Conservation (phyloP, 1,140 invertebrate species). For the Drosophila pachea region DNA sequence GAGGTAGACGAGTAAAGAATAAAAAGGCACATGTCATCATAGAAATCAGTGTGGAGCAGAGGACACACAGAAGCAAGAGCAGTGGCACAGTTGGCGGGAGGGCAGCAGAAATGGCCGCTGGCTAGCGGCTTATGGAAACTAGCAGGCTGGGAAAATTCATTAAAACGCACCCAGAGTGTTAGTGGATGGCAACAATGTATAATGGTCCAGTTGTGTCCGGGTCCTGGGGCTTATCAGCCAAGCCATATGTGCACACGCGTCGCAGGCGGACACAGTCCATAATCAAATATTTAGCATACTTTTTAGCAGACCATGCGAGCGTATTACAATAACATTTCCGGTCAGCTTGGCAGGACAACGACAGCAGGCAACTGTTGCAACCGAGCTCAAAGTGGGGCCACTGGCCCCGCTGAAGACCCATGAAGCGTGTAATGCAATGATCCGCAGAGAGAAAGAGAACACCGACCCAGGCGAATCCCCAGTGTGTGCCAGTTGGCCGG, state of each 20-base stretch:
- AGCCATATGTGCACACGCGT: slow-evolving; percentile 62
- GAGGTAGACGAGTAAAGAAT: slow-evolving; percentile 14
- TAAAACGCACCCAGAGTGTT: slow-evolving; percentile 61
- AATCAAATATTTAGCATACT: slow-evolving; percentile 78
- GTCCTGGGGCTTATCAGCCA: slow-evolving; percentile 57
- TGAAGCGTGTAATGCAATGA: slow-evolving; percentile 65
- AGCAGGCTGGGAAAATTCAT: slow-evolving; percentile 68
- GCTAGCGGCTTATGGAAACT: slow-evolving; percentile 60
- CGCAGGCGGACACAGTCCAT: slow-evolving; percentile 46
- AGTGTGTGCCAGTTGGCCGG: slow-evolving; percentile 56
- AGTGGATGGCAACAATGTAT: slow-evolving; percentile 57
- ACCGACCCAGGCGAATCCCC: slow-evolving; percentile 40
- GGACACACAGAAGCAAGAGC: slow-evolving; percentile 9
- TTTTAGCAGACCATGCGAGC: slow-evolving; percentile 55
- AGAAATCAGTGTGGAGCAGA: slow-evolving; percentile 57
- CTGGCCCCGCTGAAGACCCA: slow-evolving; percentile 36
- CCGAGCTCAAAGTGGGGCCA: slow-evolving; percentile 22
- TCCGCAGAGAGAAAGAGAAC: slow-evolving; percentile 16
- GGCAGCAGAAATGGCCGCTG: slow-evolving; percentile 40
- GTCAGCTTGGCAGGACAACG: slow-evolving; percentile 63
- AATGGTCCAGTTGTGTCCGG: slow-evolving; percentile 63
- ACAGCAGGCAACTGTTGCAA: slow-evolving; percentile 18
- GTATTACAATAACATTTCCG: slow-evolving; percentile 77
- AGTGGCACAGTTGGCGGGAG: background rate
- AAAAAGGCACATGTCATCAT: slow-evolving; percentile 76